Evolutionary conservation across 2,888 invertebrate species (phyloP).

Genomic region (Cheilosia urbana): DNA sequence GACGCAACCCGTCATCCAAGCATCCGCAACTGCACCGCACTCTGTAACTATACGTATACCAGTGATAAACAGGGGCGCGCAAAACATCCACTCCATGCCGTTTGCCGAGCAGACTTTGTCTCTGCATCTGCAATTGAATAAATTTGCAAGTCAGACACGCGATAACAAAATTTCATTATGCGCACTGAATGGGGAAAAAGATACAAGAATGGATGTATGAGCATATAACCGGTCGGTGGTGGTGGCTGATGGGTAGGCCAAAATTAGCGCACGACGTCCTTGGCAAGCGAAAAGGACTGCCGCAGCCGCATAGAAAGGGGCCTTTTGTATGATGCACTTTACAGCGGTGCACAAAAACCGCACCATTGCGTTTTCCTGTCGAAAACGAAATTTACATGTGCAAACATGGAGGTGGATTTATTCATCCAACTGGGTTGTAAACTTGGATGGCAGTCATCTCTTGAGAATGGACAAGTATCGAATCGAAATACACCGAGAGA

Average conservation of each 20-base stretch:
- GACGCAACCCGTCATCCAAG: conserved; percentile 58
- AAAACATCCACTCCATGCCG: not conserved
- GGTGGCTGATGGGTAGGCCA: conserved; percentile 13
- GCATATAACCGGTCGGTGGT: not conserved
- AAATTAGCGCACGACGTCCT: conserved; percentile 73
- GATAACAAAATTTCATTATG: conserved; percentile 68
- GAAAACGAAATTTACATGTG: conserved; percentile 17
- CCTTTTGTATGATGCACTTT: conserved; percentile 20
- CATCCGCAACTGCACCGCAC: conserved; percentile 57
- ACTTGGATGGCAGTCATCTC: not conserved
- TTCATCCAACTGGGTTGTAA: conserved; percentile 12
- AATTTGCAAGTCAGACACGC: conserved; percentile 75
- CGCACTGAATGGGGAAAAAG: conserved; percentile 63
- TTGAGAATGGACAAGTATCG: not conserved
- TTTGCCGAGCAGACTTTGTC: conserved; percentile 1
- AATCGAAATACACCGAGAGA: not conserved
- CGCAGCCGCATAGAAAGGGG: conserved; percentile 1
- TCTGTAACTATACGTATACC: conserved; percentile 30
- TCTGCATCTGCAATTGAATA: conserved; percentile 57
- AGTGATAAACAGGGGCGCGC: conserved; percentile 50
- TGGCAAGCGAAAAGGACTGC: conserved; percentile 46
- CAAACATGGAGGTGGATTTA: conserved; percentile 13
- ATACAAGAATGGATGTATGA: conserved; percentile 39
- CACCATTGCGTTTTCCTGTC: conserved; percentile 40
- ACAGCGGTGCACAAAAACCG: conserved; percentile 1